Evolutionary conservation across 2,888 invertebrate genomes (phyloP), one percentile per base, ranked within the genome.

Genomic region (Trilocha varians): DNA sequence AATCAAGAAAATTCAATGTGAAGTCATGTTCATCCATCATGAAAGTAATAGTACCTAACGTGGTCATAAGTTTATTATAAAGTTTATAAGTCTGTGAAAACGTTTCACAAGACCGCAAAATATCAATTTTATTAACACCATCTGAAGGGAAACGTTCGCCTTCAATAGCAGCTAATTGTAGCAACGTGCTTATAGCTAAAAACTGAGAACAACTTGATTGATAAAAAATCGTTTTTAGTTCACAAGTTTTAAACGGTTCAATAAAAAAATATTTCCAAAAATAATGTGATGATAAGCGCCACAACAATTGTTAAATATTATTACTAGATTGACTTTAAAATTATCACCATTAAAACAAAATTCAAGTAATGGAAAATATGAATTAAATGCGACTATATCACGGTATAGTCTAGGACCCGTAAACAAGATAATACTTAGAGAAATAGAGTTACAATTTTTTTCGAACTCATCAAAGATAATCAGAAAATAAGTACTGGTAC

Each of bases 151-250:
- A 45, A 5, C 34, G 25, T 11, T 13, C 25, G 1, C 34, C 38
- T 16, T 58, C 49, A 15, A 55, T 55, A 6, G 42, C 16, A 0
- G 53, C 53, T 6, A 56, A 17, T 15, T 47, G 47, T 1, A 52
- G 17, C 3, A 42, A 42, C 6, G 45, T 39, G 2, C n/a, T n/a
- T n/a, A 52, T 50, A 3, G 53, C 54, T n/a, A 9, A 55, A 32
- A 34, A 55, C 6, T 52, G 52, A 14, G 46, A 46, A 18, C 45
- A 40, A 49, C 18, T 13, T n/a, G 18, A 2, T 18, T n/a, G 18
- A 18, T 38, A 38, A 1, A 25, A 18, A 1, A 38, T 46, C 2
- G 52, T 57, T 6, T 43, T 44, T 13, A 57, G 38, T 14, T 48
- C 48, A 17, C 40, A 53, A 1, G 41, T 38, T 41, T 50, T 32